Base-by-base conservation (phyloP, 2,888 invertebrate genomes). In the Stramonita haemastoma region DNA sequence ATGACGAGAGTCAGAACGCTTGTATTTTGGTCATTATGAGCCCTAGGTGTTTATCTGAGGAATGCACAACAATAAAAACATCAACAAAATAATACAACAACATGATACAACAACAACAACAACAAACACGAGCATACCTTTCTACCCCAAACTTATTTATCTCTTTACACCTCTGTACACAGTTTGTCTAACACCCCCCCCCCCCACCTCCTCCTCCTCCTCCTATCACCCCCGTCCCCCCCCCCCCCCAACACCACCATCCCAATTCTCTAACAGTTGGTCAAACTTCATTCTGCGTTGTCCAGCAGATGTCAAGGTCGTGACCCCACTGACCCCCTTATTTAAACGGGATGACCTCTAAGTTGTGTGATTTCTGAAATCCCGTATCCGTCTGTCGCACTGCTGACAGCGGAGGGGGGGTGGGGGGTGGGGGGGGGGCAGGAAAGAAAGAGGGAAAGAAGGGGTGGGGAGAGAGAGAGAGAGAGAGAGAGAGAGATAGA, bases 251-350 rank as follows among this genome's bases (percentile, higher is more conserved):
- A 29, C n/a, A 56, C 29, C 57, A 15, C 57, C 85, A n/a, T 17
- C 26, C 57, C n/a, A 11, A n/a, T n/a, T 15, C 19, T 32, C 56
- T 32, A 8, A 29, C 83, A 83, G 13, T 79, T 34, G 34, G 79
- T 26, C 34, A 1, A 60, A 60, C 60, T 22, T 60, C 60, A 22
- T 15, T 60, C 73, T 22, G n/a, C 22, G 2, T 8, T 83, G 32
- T 22, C 46, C 81, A 36, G 13, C 81, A 83, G 81, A 83, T 83
- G 81, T 83, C 81, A 83, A 83, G 81, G 81, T 83, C 81, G 22
- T 36, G 46, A 46, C 26, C 46, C 26, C 81, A 83, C 81, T 83
- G 81, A 83, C 81, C 81, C 81, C 26, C 36, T 13, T 46, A 36
- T 83, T 83, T 2, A 83, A 83, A 83, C 4, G 13, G 17, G 13